phyloP scores from a whole-genome alignment of 2,797 vertebrate species.

The Megalops cyprinoides region DNA sequence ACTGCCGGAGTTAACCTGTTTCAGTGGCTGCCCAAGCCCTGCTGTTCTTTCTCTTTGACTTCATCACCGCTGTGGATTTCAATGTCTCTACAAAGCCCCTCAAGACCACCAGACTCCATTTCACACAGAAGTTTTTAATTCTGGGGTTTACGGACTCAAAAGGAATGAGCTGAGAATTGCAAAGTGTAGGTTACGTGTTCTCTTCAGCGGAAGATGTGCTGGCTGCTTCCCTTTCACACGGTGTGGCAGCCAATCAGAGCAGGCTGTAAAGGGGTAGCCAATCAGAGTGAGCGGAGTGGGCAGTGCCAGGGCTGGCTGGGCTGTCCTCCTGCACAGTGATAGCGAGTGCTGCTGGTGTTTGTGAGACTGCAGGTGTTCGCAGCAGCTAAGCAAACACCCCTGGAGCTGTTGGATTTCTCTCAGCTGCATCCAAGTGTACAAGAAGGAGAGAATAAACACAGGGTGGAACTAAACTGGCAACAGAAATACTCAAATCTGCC shows the following conservation, averaged over 20 bases:
- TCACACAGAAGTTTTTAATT: not conserved
- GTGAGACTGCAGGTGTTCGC: not conserved
- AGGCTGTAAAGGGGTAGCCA: too few relatives aligned
- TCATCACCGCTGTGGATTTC: not conserved
- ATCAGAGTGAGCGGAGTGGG: too few relatives aligned
- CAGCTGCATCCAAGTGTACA: not conserved
- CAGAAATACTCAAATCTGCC: not conserved
- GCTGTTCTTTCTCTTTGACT: too few relatives aligned
- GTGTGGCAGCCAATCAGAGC: not conserved
- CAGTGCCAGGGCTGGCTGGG: not conserved
- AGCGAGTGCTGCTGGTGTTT: not conserved
- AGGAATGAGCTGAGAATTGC: not conserved
- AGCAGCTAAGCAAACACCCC: not conserved
- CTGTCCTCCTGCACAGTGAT: not conserved
- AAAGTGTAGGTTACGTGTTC: not conserved
- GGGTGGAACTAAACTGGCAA: not conserved
- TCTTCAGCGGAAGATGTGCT: not conserved
- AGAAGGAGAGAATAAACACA: not conserved
- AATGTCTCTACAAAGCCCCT: not conserved
- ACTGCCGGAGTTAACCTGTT: slow-evolving; percentile 12
- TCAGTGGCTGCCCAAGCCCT: too few relatives aligned
- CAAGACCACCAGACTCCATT: not conserved
- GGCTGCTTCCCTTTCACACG: not conserved
- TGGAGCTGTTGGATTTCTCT: not conserved
- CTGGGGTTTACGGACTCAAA: not conserved